phyloP scores from a whole-genome alignment of 2,113 vertebrate genomes.

The Melozone crissalis region DNA sequence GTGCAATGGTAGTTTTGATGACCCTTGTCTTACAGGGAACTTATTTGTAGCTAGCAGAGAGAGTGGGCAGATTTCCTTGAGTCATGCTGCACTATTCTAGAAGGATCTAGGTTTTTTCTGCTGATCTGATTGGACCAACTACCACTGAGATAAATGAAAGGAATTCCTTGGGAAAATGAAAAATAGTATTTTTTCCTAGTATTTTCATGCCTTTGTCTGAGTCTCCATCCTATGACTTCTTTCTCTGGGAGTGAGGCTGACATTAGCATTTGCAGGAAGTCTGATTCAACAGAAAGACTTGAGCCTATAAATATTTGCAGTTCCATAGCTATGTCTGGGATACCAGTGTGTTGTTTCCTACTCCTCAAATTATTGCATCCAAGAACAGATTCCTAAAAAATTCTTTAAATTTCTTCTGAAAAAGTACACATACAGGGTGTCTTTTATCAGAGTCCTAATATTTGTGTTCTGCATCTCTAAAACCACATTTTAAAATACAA shows the following conservation, averaged over 20 bases:
- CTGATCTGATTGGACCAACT: neutral
- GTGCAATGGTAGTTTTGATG: neutral
- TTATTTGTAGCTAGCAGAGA: neutral
- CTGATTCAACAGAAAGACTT: neutral
- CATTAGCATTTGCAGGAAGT: neutral
- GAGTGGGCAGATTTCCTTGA: neutral
- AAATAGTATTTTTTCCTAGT: neutral
- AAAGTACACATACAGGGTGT: neutral
- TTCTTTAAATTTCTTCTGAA: neutral
- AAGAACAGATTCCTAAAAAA: neutral
- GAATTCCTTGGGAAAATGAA: neutral
- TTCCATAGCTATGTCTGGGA: neutral
- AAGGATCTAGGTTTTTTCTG: neutral
- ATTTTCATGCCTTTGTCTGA: neutral
- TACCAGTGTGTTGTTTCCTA: neutral
- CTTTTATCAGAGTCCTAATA: neutral
- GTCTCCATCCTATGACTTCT: neutral
- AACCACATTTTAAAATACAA: neutral
- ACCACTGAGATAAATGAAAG: neutral
- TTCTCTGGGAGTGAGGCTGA: neutral
- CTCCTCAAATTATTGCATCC: neutral
- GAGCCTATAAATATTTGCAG: neutral
- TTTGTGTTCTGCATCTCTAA: neutral
- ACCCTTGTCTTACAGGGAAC: neutral
- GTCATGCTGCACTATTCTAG: neutral